Base-by-base conservation (phyloP, 2,888 invertebrate species). In the Zeuzera pyrina region DNA sequence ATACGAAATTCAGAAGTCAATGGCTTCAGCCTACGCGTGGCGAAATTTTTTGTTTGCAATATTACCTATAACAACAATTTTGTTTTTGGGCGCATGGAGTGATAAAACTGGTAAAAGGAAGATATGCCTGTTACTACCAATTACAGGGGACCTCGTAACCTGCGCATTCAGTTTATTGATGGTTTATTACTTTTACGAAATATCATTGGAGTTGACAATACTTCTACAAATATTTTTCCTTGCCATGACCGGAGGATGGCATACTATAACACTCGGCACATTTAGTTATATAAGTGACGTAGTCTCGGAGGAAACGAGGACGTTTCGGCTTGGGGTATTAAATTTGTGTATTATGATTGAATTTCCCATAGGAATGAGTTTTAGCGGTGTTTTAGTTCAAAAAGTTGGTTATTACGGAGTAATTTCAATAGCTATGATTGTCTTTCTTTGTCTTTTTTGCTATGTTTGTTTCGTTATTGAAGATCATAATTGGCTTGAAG, bases 41-140 rank as follows among this genome's bases (percentile, higher is more conserved):
- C 86, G 84, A 49, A 85, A 84, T 15, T 68, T 86, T 0, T 54
- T 88, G 1, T 83, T 85, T 32, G 86, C 86, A 8, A 61, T 79
- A 0, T 49, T 88, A 2, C 87, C 88, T 0, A 78, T 85, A 0
- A 11, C 86, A 1, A 45, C 88, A 10, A 85, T 87, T 57, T 56
- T 87, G 3, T 86, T 88, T 31, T 67, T 87, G n/a, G 88, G 88
- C 1, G 85, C 87, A 0, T 88, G 88, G 88, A 87, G 87, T 38
- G 88, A 88, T 47, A 84, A 86, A 35, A 85, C 85, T 1, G 86
- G 86, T 2, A 66, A 74, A 31, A 66, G 87, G 25, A 88, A 87
- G 49, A 85, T 86, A 2, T 87, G 86, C 43, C 86, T 88, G 73
- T 45, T 87, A 2, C 51, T 86, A 47, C 87, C 88, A 0, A 74